Conservation (phyloP, 2,888 invertebrate species). For the Polydesmus complanatus region DNA sequence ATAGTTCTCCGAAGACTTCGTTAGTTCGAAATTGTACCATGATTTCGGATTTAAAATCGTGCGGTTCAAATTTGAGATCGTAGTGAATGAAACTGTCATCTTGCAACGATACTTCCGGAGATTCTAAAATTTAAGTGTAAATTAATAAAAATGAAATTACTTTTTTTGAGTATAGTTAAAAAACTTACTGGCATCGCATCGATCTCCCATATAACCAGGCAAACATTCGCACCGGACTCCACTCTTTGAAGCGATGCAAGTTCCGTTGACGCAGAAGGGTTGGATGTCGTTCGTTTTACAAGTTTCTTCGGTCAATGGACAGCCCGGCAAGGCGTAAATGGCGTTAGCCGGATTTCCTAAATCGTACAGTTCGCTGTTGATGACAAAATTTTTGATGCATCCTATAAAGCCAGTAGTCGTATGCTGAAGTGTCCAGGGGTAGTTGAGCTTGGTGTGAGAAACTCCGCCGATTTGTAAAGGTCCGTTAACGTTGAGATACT, state of each 20-base stretch:
- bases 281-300: conserved; percentile 30
- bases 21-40: conserved; percentile 35
- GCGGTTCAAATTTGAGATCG: conserved; percentile 25
- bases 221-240: conserved; percentile 34
- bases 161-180: too few relatives aligned
- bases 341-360: conserved; percentile 58
- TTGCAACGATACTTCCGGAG: conserved; percentile 22
- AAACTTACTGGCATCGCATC: conserved; percentile 28
- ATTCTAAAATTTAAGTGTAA: conserved; percentile 1
- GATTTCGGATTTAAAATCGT: conserved; percentile 28
- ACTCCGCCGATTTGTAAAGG: conserved; percentile 60
- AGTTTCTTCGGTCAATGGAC: conserved; percentile 32
- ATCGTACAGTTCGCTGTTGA: conserved; percentile 50
- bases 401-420: conserved; percentile 62
- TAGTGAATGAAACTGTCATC: conserved; percentile 32
- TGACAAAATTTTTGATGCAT: conserved; percentile 80
- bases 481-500: conserved; percentile 67
- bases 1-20: conserved; percentile 30
- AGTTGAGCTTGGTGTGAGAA: conserved; percentile 20
- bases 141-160: not conserved
- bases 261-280: conserved; percentile 17
- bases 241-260: conserved; percentile 26
- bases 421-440: conserved; percentile 56
- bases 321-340: conserved; percentile 27
- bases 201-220: conserved; percentile 35